Percentiles rank a stretch among this genome's conserved stretches.
Evolutionary conservation across 2,888 invertebrate genomes (phyloP).

Genomic region (Calliscelio sp.): DNA sequence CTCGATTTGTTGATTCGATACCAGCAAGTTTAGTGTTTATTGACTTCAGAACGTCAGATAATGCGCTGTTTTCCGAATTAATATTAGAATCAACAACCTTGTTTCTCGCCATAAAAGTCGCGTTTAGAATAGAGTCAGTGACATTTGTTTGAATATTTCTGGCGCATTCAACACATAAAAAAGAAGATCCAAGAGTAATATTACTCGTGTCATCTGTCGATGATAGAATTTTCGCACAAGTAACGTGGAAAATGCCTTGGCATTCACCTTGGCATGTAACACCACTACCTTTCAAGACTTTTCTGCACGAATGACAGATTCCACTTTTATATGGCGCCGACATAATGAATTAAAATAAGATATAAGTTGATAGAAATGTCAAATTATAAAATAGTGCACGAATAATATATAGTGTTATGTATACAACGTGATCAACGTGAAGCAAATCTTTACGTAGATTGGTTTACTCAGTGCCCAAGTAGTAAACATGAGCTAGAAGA

Average conservation of each 20-base stretch:
- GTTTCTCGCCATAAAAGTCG: no score
- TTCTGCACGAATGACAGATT: not conserved
- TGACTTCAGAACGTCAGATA: not conserved
- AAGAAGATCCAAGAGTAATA: not conserved
- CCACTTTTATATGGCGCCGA: not conserved
- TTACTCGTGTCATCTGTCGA: not conserved
- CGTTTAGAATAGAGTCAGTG: no score
- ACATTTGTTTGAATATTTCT: no score
- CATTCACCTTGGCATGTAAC: not conserved
- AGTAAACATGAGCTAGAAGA: no score
- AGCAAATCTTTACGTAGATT: no score
- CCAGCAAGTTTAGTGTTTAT: not conserved
- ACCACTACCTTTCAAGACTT: not conserved
- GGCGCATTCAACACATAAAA: not conserved
- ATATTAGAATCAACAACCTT: not conserved
- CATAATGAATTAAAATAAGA: not conserved
- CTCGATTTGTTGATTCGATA: no score
- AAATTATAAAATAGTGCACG: no score
- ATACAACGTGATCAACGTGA: no score
- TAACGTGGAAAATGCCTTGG: not conserved
- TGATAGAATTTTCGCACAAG: not conserved
- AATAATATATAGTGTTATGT: no score
- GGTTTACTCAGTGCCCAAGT: no score
- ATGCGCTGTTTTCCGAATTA: not conserved
- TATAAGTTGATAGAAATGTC: no score